Base-by-base conservation (phyloP, 2,888 invertebrate species). In the Eupithecia dodoneata region DNA sequence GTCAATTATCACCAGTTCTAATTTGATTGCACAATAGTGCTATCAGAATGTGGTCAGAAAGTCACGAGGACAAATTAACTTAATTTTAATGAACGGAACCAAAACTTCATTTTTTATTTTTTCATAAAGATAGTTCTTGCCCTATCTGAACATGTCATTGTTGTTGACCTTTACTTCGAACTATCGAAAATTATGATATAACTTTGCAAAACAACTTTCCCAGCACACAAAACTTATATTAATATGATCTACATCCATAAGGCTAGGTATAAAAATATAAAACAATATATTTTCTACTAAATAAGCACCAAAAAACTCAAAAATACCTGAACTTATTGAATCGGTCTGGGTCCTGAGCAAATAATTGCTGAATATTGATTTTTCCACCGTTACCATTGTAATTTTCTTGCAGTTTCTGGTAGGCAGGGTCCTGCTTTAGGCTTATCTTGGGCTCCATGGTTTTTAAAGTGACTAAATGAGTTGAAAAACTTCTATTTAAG, bases 291-390 rank as follows among this genome's bases (percentile, higher is more conserved):
- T 69, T 44, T 69, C 44, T 45, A 67, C 7, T 30, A 67, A 73
- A 76, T 78, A 44, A 74, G 47, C 71, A 66, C 80, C 80, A 81
- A 81, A 81, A 81, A 80, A 79, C 79, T 81, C 78, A 73, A 77
- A 6, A 67, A 79, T 94, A 99, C 99, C 98, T 99, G 95, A 97
- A 98, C 91, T 98, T 98, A 73, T 97, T 95, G 89, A 99, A 99
- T 79, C 99, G 96, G 49, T 96, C 94, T 0, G 97, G 93, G 92
- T 99, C 98, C 84, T 97, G 94, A 81, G 96, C 96, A 89, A 99
- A 99, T 84, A 99, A 93, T 81, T 98, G 96, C 81, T 96, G 96
- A 86, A 99, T 98, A 86, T 98, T 97, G 67, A 99, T 95, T 85
- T 97, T 97, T 45, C 96, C 95, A 15, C 97, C 97, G 87, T 97